Base-by-base conservation (phyloP, 2,888 invertebrate genomes). In the Xestoiulus laeticollis region DNA sequence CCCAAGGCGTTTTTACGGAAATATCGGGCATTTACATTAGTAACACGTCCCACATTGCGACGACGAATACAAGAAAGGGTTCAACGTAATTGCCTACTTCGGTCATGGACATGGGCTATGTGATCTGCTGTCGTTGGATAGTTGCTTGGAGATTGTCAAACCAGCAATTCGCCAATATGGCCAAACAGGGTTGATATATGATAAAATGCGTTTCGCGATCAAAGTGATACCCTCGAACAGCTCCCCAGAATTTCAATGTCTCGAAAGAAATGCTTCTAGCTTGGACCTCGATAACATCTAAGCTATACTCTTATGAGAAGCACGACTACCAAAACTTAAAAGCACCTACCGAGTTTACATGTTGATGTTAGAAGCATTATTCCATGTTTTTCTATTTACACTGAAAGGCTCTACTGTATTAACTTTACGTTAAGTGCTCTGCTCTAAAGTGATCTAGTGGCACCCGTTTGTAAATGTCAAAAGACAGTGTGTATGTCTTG, bases 1-100 rank as follows among this genome's bases (percentile, higher is more conserved):
- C 68, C 68, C 68, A 68, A 68, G 68, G 68, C 68, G 68, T 68
- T 22, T 68, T 68, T 68, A 68, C 68, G 68, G 68, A 68, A 68
- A 68, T 68, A 68, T 22, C 68, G 22, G 68, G 8, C 68, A 68
- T 68, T 68, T 68, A 68, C 68, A 68, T 68, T 68, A 68, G 68
- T 26, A 68, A 68, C 68, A 68, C 68, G 68, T 68, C 22, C 68
- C n/a, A n/a, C 22, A 22, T 22, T 68, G 68, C 68, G 8, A n/a
- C 22, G 22, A 22, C 68, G 68, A 68, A 68, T 68, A 68, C 68
- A n/a, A 22, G 68, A 68, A 68, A 68, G 68, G 68, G 68, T 68
- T 68, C 22, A 8, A 1, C 22, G 68, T 68, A 68, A 68, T 68
- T 68, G 68, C 68, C 68, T 68, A 22, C 68, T 68, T 68, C 68